A percentile compares a stretch with the other conserved stretches of the same genome.
These are phyloP conservation scores for Melopsittacus undulatus DNA, from an alignment of 2,797 vertebrate species.

Conservation along the genomic window DNA sequence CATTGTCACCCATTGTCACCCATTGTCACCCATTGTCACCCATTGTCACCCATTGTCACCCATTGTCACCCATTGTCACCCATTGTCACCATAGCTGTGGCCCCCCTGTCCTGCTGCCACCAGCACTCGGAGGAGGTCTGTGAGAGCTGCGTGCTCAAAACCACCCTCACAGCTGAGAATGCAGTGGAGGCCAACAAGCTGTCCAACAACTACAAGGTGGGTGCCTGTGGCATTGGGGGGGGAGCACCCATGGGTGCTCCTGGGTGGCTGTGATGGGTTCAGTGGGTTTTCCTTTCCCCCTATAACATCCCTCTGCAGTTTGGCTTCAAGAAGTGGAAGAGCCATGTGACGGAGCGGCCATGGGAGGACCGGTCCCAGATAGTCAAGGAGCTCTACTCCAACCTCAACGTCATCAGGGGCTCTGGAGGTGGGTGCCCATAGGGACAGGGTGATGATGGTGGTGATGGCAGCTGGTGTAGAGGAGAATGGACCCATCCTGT, in stretches of 20 bases:
- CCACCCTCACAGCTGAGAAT: slow-evolving; percentile 83
- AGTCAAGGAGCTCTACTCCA: slow-evolving; percentile 90
- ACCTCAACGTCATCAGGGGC: slow-evolving; percentile 82
- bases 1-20: too few relatives aligned
- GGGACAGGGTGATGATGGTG: background rate
- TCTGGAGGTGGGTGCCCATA: slow-evolving; percentile 69
- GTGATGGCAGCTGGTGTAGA: background rate
- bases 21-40: accelerated
- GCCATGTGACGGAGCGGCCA: slow-evolving; percentile 86
- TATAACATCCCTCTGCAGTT: slow-evolving; percentile 74
- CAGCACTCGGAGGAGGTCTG: slow-evolving; percentile 78
- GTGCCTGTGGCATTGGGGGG: accelerated
- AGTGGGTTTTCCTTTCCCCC: accelerated
- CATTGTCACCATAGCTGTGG: accelerated
- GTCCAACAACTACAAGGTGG: slow-evolving; percentile 87
- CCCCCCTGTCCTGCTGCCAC: background rate
- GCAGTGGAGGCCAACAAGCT: slow-evolving; percentile 86
- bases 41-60: accelerated
- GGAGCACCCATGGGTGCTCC: background rate
- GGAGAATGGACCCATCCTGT: accelerated
- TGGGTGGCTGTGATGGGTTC: accelerated
- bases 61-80: too few relatives aligned
- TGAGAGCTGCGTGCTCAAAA: slow-evolving; percentile 70
- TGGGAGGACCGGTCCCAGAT: slow-evolving; percentile 87
- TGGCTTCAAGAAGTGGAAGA: slow-evolving; percentile 94